Conservation (phyloP, 2,888 invertebrate genomes). For the Nemapogon koenigi region DNA sequence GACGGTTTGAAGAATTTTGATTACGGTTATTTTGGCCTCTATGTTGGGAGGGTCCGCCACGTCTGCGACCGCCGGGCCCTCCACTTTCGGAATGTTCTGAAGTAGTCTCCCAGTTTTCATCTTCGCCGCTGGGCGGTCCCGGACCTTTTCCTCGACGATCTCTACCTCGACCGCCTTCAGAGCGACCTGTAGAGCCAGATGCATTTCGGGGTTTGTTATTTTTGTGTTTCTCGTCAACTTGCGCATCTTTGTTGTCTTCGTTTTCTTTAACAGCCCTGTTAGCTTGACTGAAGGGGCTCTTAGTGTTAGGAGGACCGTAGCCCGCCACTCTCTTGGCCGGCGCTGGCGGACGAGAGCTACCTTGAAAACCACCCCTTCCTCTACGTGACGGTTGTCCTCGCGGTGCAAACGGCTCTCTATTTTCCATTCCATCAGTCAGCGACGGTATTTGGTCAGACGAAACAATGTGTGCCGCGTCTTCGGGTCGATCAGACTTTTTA, state of each 20-base stretch:
- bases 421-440: conserved; percentile 39
- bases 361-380: conserved; percentile 72
- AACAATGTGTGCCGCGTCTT: conserved; percentile 19
- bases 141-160: conserved; percentile 44
- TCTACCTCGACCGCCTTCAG: conserved; percentile 24
- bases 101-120: conserved; percentile 81
- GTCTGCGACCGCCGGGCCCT: conserved; percentile 33
- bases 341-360: conserved; percentile 48
- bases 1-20: conserved; percentile 38
- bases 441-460: conserved; percentile 25
- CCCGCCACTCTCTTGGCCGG: conserved; percentile 71
- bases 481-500: conserved; percentile 27
- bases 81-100: conserved; percentile 79
- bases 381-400: conserved; percentile 89
- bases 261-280: conserved; percentile 44
- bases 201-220: conserved; percentile 72
- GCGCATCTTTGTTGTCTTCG: conserved; percentile 40
- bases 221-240: conserved; percentile 70
- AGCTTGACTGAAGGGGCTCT: conserved; percentile 74
- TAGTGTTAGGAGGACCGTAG: conserved; percentile 82
- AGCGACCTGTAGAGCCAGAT: conserved; percentile 65
- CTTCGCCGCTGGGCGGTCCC: conserved; percentile 53
- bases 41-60: conserved; percentile 37
- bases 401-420: conserved; percentile 80
- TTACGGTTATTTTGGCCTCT: conserved; percentile 39